Percentiles rank a stretch among this genome's conserved stretches.
These are phyloP conservation scores for Indicator maculatus DNA, from an alignment of 2,113 vertebrate genomes.

Conservation along the genomic window DNA sequence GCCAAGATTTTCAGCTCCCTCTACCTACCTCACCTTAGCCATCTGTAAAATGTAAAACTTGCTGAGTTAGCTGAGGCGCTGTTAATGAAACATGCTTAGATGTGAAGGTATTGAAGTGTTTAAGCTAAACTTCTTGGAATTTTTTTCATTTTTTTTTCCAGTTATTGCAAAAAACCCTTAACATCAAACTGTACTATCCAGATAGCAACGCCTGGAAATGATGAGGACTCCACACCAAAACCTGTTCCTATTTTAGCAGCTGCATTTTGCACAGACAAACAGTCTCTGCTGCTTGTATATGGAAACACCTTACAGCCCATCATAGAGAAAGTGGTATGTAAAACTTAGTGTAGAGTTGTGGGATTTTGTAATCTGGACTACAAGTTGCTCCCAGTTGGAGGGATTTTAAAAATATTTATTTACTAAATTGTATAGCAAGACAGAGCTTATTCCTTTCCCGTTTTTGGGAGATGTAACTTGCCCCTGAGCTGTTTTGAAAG, in stretches of 20 bases:
- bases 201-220: conserved; percentile 84
- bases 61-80: not conserved
- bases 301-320: conserved; percentile 90
- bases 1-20: not conserved
- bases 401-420: not conserved
- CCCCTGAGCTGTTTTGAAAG: not conserved
- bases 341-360: not conserved
- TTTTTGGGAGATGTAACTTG: not conserved
- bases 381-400: not conserved
- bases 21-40: not conserved
- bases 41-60: not conserved
- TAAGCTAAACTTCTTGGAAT: not conserved
- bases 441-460: not conserved
- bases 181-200: conserved; percentile 89
- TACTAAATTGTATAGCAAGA: not conserved
- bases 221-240: conserved; percentile 81
- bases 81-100: not conserved
- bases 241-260: conserved; percentile 90
- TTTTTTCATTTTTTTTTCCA: conserved; percentile 42
- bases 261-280: conserved; percentile 81
- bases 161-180: conserved; percentile 95
- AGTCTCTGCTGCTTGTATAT: conserved; percentile 86
- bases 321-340: conserved; percentile 89
- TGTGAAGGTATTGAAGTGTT: not conserved
- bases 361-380: not conserved